Conservation (phyloP, 2,888 invertebrate species). For the Lycia hirtaria region DNA sequence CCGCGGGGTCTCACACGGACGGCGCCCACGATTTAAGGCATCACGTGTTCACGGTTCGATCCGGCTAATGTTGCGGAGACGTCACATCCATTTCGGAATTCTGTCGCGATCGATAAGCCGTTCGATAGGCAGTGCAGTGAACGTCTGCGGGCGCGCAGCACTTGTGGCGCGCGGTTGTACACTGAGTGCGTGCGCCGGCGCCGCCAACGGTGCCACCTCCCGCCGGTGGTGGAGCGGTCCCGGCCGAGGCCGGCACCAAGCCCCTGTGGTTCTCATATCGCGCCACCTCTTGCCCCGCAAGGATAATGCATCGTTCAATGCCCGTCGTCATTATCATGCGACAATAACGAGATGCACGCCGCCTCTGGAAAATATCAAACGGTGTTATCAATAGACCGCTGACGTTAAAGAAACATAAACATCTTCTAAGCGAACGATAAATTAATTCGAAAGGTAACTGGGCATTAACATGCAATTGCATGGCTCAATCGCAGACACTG, state of each 20-base stretch:
- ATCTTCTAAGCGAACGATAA: constrained; percentile 19
- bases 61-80: constrained; percentile 56
- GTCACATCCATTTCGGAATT: constrained; percentile 68
- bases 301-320: constrained; percentile 73
- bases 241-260: constrained; percentile 75
- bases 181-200: constrained; percentile 75
- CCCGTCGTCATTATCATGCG: constrained; percentile 64
- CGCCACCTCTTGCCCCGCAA: constrained; percentile 75
- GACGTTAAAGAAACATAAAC: constrained; percentile 29
- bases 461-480: constrained; percentile 33
- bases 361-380: constrained; percentile 27
- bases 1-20: constrained; percentile 71
- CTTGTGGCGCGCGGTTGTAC: constrained; percentile 76
- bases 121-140: constrained; percentile 63
- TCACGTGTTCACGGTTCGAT: constrained; percentile 59
- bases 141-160: constrained; percentile 77
- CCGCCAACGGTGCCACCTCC: constrained; percentile 63
- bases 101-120: constrained; percentile 69
- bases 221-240: constrained; percentile 75
- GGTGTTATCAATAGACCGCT: constrained; percentile 20
- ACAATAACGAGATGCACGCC: constrained; percentile 40
- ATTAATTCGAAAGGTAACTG: constrained; percentile 22
- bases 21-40: constrained; percentile 55
- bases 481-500: constrained; percentile 20
- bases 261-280: constrained; percentile 72